Evolutionary conservation across 1,140 invertebrate genomes (phyloP).

Genomic region (Epicauta chinensis): DNA sequence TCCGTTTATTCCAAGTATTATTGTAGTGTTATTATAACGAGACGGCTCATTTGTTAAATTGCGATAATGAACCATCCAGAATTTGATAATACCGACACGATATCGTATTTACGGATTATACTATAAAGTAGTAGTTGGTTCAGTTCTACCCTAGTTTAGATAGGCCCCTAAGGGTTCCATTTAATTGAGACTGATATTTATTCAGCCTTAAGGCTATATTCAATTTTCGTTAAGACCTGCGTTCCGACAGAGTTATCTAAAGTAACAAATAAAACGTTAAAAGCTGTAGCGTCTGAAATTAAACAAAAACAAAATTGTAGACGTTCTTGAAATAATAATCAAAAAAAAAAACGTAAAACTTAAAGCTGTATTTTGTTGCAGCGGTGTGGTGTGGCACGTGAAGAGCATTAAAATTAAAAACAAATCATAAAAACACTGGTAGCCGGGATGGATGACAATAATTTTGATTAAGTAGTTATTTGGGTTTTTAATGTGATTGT

Average conservation of each 20-base stretch:
- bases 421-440: no score
- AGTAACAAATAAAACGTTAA: not conserved
- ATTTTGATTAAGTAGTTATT: no score
- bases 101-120: conserved; percentile 39
- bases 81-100: conserved; percentile 38
- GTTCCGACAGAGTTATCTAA: not conserved
- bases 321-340: no score
- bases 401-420: conserved; percentile 4
- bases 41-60: conserved; percentile 35
- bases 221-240: conserved; percentile 10
- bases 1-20: not conserved
- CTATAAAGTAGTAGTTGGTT: conserved; percentile 30
- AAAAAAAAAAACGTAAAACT: no score
- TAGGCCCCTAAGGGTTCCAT: conserved; percentile 26
- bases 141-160: conserved; percentile 31
- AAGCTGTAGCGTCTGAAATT: no score
- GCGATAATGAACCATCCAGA: conserved; percentile 40
- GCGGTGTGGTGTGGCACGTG: no score
- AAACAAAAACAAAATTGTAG: no score
- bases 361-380: no score
- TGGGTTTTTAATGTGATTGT: no score
- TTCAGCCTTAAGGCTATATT: conserved; percentile 28
- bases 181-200: conserved; percentile 35
- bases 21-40: conserved; percentile 18
- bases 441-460: no score